Percentiles rank a stretch among this genome's conserved stretches.
Evolutionary conservation across 1,140 invertebrate genomes (phyloP).

Genomic region (Scaptomyza hsui): DNA sequence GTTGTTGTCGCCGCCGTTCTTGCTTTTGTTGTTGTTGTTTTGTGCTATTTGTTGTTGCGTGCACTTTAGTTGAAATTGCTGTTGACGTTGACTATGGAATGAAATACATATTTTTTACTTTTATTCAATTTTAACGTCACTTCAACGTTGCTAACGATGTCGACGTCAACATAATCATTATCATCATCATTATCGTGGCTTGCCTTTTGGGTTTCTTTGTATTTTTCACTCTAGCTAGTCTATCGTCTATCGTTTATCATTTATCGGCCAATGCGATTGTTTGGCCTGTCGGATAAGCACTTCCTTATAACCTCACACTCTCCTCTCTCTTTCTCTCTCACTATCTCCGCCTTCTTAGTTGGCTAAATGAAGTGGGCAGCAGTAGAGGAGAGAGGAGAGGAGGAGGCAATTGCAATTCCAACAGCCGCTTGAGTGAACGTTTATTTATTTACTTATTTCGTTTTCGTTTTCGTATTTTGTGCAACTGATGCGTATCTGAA

Average conservation of each 20-base stretch:
- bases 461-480: constrained; percentile 40
- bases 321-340: neutral
- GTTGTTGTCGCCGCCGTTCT: constrained; percentile 47
- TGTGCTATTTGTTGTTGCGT: constrained; percentile 64
- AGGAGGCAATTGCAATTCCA: constrained; percentile 13
- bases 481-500: constrained; percentile 75
- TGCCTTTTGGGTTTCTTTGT: constrained; percentile 2
- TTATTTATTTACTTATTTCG: constrained; percentile 53
- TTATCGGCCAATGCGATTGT: constrained; percentile 44
- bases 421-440: constrained; percentile 29
- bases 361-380: constrained; percentile 48
- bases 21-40: constrained; percentile 22
- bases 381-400: neutral
- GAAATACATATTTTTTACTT: constrained; percentile 63
- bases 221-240: constrained; percentile 15
- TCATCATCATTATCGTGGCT: constrained; percentile 26
- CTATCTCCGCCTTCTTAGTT: neutral
- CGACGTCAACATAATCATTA: constrained; percentile 13
- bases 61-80: constrained; percentile 74
- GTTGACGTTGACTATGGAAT: constrained; percentile 64
- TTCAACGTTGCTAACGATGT: constrained; percentile 54
- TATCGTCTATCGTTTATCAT: constrained; percentile 29
- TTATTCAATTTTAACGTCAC: constrained; percentile 75
- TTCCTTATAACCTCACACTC: constrained; percentile 53
- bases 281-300: constrained; percentile 70